Evolutionary conservation across 2,113 vertebrate genomes (phyloP).

Genomic region (Camarhynchus parvulus): DNA sequence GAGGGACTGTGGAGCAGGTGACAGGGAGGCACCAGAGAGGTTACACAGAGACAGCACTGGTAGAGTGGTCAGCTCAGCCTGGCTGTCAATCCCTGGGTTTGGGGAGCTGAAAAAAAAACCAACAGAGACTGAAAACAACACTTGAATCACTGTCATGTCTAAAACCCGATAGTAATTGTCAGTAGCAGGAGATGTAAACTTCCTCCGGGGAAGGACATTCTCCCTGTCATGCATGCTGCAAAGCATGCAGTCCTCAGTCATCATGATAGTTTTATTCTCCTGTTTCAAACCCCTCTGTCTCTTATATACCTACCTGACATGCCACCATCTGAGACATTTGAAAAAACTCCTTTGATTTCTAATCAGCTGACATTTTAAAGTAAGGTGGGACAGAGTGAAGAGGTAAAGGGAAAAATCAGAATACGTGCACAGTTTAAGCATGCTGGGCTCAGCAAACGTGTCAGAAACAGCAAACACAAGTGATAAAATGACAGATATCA

Average conservation of each 20-base stretch:
- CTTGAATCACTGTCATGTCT: not conserved
- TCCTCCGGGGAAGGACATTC: not conserved
- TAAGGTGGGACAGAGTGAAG: not conserved
- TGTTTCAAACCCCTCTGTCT: not conserved
- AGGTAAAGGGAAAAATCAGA: not conserved
- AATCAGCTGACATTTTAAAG: conserved; percentile 18
- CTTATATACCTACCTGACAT: not conserved
- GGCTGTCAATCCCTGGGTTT: not conserved
- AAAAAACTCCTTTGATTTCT: conserved; percentile 7
- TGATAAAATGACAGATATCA: not conserved
- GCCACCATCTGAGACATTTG: not conserved
- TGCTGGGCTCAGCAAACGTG: not conserved
- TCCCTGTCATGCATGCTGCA: not conserved
- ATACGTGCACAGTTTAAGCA: not conserved
- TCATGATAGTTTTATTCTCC: not conserved
- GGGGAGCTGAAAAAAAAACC: not conserved
- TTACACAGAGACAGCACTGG: fast-evolving
- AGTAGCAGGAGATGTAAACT: not conserved
- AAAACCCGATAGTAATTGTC: not conserved
- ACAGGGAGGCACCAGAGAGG: not conserved
- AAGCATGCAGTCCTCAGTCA: not conserved
- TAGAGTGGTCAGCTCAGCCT: not conserved
- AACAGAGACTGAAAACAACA: not conserved
- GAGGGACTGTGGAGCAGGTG: not conserved
- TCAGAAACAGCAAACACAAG: not conserved